Percentiles rank a stretch among this genome's conserved stretches.
These are phyloP conservation scores for Coelopa pilipes DNA, from an alignment of 2,888 invertebrate genomes.

Conservation along the genomic window DNA sequence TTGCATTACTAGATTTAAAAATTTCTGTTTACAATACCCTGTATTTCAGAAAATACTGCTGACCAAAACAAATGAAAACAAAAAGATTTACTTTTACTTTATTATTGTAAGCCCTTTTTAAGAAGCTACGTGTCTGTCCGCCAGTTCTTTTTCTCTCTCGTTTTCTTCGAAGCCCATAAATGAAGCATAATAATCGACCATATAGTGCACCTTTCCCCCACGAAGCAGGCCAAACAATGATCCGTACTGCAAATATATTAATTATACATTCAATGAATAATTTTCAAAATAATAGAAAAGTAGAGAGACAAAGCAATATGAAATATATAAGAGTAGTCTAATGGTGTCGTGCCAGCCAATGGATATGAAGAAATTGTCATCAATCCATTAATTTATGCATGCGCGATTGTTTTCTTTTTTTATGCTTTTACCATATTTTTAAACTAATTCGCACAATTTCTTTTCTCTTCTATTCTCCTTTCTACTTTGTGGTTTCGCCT, in stretches of 20 bases:
- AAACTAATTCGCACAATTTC: slow-evolving; percentile 28
- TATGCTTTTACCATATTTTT: not conserved
- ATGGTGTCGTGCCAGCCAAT: not conserved
- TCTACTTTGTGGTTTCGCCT: slow-evolving; percentile 2
- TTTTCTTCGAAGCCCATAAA: slow-evolving; percentile 17
- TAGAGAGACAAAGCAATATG: not conserved
- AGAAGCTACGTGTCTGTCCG: not conserved
- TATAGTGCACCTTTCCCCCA: not conserved
- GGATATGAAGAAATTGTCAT: slow-evolving; percentile 9
- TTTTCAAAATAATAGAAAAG: not conserved
- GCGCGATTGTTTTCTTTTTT: slow-evolving; percentile 13
- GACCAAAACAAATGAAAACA: not conserved
- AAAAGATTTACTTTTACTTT: slow-evolving; percentile 20
- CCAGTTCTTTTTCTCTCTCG: slow-evolving; percentile 12
- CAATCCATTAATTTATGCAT: slow-evolving; percentile 21
- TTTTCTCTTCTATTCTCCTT: not conserved
- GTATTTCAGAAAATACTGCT: not conserved
- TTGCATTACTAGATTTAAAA: too few species aligned
- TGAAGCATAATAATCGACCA: slow-evolving; percentile 14
- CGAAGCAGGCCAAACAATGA: slow-evolving; percentile 19
- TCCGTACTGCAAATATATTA: slow-evolving; percentile 23
- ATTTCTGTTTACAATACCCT: too few species aligned
- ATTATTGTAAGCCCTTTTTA: not conserved
- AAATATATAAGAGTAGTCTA: not conserved
- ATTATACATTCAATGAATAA: slow-evolving; percentile 27